phyloP scores from a whole-genome alignment of 2,113 vertebrate genomes.

The Panurus biarmicus region DNA sequence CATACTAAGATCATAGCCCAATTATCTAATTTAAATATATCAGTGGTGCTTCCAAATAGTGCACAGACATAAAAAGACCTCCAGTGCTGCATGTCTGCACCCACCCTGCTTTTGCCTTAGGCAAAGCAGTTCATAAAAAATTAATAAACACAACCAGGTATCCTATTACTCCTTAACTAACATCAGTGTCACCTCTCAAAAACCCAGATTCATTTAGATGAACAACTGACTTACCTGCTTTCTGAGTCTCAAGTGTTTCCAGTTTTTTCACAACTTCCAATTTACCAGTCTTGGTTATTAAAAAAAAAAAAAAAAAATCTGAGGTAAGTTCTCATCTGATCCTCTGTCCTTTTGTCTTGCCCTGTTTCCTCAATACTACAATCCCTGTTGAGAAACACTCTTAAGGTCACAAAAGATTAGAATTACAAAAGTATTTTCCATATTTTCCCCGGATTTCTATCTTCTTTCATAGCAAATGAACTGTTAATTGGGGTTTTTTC shows the following conservation, averaged over 20 bases:
- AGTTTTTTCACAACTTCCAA: fast-evolving
- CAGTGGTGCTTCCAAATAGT: not conserved
- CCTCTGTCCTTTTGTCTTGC: not conserved
- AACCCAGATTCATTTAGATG: not conserved
- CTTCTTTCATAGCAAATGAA: not conserved
- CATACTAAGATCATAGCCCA: not conserved
- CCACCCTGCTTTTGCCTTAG: fast-evolving
- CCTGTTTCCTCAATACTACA: not conserved
- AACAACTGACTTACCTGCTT: not conserved
- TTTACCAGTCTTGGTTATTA: not conserved
- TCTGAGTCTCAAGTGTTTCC: not conserved
- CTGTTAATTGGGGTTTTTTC: not conserved
- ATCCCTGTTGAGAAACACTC: not conserved
- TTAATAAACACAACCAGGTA: not conserved
- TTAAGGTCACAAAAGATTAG: not conserved
- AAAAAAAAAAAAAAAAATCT: too few species aligned
- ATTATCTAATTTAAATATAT: not conserved
- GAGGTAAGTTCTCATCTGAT: not conserved
- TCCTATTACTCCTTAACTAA: not conserved
- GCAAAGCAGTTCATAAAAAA: not conserved
- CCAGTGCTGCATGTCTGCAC: not conserved
- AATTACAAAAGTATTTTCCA: not conserved
- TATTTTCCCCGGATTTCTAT: not conserved
- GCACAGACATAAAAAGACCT: not conserved
- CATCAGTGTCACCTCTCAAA: not conserved